These are phyloP conservation scores for Mimumesa dahlbomi DNA, from an alignment of 2,888 invertebrate genomes.

Conservation along the genomic window DNA sequence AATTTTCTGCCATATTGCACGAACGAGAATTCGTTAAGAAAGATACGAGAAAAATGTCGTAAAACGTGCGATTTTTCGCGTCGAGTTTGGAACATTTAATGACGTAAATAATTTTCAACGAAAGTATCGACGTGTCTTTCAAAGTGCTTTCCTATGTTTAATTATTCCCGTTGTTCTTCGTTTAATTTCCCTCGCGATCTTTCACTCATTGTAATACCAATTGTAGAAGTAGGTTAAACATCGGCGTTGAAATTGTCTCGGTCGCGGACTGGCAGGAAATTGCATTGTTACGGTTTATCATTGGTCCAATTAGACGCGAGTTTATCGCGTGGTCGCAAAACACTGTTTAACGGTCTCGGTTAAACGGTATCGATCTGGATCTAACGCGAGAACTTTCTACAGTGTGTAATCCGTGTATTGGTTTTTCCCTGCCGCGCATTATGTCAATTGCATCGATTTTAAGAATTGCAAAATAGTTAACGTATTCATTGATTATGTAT, in stretches of 20 bases:
- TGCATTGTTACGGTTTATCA: not conserved
- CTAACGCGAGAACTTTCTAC: slow-evolving; percentile 3
- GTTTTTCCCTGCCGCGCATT: too few species aligned
- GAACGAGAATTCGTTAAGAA: too few species aligned
- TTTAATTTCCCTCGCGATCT: slow-evolving; percentile 7
- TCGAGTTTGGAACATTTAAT: too few species aligned
- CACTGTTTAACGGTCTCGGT: too few species aligned
- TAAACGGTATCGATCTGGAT: too few species aligned
- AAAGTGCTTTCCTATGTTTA: too few species aligned
- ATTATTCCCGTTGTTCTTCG: too few species aligned
- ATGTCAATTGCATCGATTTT: not conserved
- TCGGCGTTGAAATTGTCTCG: not conserved
- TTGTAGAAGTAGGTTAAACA: slow-evolving; percentile 13
- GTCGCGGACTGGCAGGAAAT: not conserved
- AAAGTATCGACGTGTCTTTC: too few species aligned
- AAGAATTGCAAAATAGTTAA: not conserved
- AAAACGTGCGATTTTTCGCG: too few species aligned
- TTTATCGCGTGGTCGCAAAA: not conserved
- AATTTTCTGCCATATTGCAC: too few species aligned
- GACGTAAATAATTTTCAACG: too few species aligned
- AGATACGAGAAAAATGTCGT: too few species aligned
- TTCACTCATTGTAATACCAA: slow-evolving; percentile 14
- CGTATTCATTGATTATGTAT: not conserved
- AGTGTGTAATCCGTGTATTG: not conserved
- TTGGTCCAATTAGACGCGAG: not conserved